Percentiles rank a stretch among this genome's conserved stretches.
phyloP scores from a whole-genome alignment of 2,113 vertebrate genomes.

The Oenanthe melanoleuca region DNA sequence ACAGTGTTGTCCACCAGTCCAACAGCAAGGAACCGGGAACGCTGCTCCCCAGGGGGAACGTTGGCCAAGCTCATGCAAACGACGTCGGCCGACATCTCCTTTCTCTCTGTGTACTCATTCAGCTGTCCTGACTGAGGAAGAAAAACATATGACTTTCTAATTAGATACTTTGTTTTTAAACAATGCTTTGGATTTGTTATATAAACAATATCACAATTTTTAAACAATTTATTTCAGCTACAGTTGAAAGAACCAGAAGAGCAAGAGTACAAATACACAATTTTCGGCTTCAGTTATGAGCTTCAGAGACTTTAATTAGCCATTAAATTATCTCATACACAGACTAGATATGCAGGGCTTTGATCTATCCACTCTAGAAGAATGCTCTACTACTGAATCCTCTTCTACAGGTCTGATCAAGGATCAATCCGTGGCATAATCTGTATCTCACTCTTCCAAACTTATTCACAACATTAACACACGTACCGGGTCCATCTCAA shows the following conservation, averaged over 20 bases:
- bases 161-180: background rate
- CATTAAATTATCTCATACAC: background rate
- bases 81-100: slow-evolving; percentile 97
- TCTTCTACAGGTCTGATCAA: background rate
- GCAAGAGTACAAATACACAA: background rate
- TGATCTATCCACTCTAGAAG: background rate
- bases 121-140: slow-evolving; percentile 89
- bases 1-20: slow-evolving; percentile 97
- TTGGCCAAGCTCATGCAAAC: slow-evolving; percentile 99
- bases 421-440: background rate
- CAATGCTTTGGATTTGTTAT: background rate
- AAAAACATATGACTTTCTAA: background rate
- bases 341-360: background rate
- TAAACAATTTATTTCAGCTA: background rate
- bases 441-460: background rate
- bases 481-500: slow-evolving; percentile 98
- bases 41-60: slow-evolving; percentile 94
- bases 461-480: background rate
- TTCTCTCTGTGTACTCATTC: slow-evolving; percentile 97
- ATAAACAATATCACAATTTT: background rate
- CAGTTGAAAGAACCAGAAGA: background rate
- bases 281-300: background rate
- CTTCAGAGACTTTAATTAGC: background rate
- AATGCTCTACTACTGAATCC: background rate
- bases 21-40: slow-evolving; percentile 93